Base-by-base conservation (phyloP, 2,113 vertebrate species). In the Rousettus leschenaultii region DNA sequence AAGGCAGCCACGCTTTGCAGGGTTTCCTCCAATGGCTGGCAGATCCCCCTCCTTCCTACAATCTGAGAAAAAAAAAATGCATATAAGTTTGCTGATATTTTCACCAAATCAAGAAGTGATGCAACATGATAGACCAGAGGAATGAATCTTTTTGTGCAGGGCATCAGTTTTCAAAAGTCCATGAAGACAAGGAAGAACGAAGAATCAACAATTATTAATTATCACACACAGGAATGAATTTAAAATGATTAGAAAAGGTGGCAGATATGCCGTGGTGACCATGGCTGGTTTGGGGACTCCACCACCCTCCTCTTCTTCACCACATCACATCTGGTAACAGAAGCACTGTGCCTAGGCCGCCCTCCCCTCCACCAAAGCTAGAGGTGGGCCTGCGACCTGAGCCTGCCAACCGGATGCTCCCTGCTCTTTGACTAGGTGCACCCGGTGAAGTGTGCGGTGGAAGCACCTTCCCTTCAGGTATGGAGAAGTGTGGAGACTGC, bases 321-420 rank as follows among this genome's bases (percentile, higher is more conserved):
- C 40, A 14, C 16, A 35, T 28, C 18, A 0, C 6, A 26, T 30
- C 53, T 51, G 8, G 43, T 18, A 43, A 12, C 15, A n/a, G 71
- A 89, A 82, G 48, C 59, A 33, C n/a, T 35, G 4, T 70, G 51
- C 86, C 85, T 30, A 40, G 43, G 35, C 30, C 63, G 26, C 45
- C 45, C 51, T 38, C 66, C 61, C 28, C 89, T 57, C 55, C 1
- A 7, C 26, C 19, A 40, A 59, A 30, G 57, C 10, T 26, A 91
- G 70, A 40, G n/a, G 19, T 19, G 28, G 33, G 2, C 66, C 55
- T 0, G 1, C 73, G 93, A 87, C 71, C 75, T 38, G 61, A 93
- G 65, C 45, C 86, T 48, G 24, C 93, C 77, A 95, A 51, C 78
- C 89, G 63, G 78, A 93, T 21, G 66, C 74, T 30, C 51, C 45